These are phyloP conservation scores for Chlamydotis undulata DNA, from an alignment of 2,113 vertebrate species.

Conservation along the genomic window DNA sequence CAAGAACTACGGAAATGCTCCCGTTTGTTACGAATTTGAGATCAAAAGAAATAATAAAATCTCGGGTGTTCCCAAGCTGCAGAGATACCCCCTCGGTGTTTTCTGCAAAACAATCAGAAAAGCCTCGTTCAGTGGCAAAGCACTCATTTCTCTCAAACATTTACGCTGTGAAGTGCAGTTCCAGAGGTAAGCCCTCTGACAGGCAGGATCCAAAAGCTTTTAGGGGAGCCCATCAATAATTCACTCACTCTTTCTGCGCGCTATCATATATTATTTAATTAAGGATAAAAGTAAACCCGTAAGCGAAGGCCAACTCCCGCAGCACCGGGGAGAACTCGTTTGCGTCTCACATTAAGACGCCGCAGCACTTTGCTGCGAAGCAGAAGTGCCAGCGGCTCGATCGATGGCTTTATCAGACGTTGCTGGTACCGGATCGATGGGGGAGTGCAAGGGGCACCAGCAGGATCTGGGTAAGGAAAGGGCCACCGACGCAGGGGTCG, in stretches of 20 bases:
- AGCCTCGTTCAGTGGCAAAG: background rate
- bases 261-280: background rate
- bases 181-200: background rate
- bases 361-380: background rate
- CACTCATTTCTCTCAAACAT: fast-evolving
- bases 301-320: background rate
- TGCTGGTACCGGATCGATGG: background rate
- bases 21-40: slow-evolving; percentile 90
- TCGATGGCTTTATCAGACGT: background rate
- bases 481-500: too few relatives aligned
- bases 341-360: background rate
- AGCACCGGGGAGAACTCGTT: background rate
- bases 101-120: slow-evolving; percentile 74
- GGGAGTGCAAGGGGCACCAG: background rate
- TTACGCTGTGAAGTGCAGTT: fast-evolving
- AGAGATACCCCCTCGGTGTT: slow-evolving; percentile 88
- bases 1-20: slow-evolving; percentile 90
- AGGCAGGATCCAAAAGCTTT: background rate
- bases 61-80: slow-evolving; percentile 87
- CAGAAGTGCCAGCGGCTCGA: background rate
- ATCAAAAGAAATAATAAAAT: slow-evolving; percentile 95
- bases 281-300: background rate
- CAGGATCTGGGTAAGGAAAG: too few relatives aligned
- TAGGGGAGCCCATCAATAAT: background rate
- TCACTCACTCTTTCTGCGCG: background rate